Evolutionary conservation across 2,113 vertebrate species (phyloP), one percentile per base, ranked within the genome.

Genomic region (Muntiacus reevesi): DNA sequence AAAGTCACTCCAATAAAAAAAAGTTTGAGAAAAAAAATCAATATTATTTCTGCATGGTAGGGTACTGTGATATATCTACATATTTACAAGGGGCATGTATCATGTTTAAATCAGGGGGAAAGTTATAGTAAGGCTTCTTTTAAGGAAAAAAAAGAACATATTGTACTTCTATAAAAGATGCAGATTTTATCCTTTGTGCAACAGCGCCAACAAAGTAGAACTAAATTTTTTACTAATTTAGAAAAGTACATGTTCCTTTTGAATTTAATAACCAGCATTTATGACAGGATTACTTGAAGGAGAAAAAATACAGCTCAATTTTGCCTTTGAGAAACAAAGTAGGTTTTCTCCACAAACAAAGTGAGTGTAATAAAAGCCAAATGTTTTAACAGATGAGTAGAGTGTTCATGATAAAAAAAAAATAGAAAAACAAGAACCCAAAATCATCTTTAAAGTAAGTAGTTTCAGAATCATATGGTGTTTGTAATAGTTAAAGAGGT

Each of bases 321-420:
- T 93, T 88, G 40, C 59, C 90, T 94, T 71, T 91, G 85, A 93
- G 50, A 92, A 95, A 57, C 45, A 78, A 95, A 97, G 64, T 71
- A 85, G 43, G 47, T 87, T 92, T 95, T 87, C 43, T 96, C 52
- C 43, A 79, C 28, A 93, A 33, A 89, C 16, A 67, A 96, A 95
- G 83, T 81, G 45, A 95, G 16, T 57, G 6, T 96, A 96, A 97
- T 93, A 93, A 96, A 97, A 94, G 60, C 25, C 89, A 95, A 95
- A 91, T 33, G n/a, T 88, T 97, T 97, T 91, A 97, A 93, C 71
- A 98, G 50, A 95, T 71, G 54, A 96, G 28, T 50, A 94, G 45
- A 94, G 33, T 45, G 33, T 87, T 97, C 21, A 79, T 10, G 11
- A 89, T 50, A 28, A 25, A 36, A 45, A 64, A 86, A 64, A 92